These are phyloP conservation scores for Gryllus bimaculatus DNA, from an alignment of 1,140 invertebrate species.

Conservation along the genomic window DNA sequence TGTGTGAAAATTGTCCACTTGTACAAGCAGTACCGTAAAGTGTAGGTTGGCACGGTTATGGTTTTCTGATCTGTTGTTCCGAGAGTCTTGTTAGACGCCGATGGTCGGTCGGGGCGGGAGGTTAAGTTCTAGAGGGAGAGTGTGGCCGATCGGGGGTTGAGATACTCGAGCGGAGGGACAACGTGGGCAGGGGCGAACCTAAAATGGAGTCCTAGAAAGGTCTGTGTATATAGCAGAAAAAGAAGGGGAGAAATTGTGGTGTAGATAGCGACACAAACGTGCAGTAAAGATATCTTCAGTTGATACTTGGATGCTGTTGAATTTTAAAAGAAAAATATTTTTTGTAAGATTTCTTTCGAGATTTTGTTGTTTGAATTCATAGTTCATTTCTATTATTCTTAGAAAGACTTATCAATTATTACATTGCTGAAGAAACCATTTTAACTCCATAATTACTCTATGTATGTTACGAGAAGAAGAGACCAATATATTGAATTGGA, in stretches of 20 bases:
- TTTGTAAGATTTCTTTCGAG: too few relatives aligned
- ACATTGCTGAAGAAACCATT: too few relatives aligned
- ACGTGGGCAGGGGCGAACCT: background rate
- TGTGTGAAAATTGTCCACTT: constrained; percentile 4
- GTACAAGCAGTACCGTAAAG: background rate
- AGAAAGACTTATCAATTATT: too few relatives aligned
- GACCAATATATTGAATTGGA: too few relatives aligned
- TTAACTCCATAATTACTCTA: too few relatives aligned
- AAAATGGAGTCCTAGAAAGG: background rate
- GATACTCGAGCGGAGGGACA: background rate
- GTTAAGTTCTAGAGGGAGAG: background rate
- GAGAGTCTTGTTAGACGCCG: background rate
- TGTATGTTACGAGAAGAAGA: too few relatives aligned
- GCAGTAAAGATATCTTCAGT: too few relatives aligned
- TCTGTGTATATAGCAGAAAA: background rate
- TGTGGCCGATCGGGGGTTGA: background rate
- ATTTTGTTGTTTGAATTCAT: too few relatives aligned
- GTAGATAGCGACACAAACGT: too few relatives aligned
- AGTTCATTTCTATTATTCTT: too few relatives aligned
- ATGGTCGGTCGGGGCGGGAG: background rate
- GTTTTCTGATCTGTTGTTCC: constrained; percentile 4
- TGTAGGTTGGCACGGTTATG: background rate
- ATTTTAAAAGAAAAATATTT: too few relatives aligned
- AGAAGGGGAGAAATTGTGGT: background rate
- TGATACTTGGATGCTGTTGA: too few relatives aligned